These are phyloP conservation scores for Irena cyanogastra DNA, from an alignment of 2,113 vertebrate species.

Conservation along the genomic window DNA sequence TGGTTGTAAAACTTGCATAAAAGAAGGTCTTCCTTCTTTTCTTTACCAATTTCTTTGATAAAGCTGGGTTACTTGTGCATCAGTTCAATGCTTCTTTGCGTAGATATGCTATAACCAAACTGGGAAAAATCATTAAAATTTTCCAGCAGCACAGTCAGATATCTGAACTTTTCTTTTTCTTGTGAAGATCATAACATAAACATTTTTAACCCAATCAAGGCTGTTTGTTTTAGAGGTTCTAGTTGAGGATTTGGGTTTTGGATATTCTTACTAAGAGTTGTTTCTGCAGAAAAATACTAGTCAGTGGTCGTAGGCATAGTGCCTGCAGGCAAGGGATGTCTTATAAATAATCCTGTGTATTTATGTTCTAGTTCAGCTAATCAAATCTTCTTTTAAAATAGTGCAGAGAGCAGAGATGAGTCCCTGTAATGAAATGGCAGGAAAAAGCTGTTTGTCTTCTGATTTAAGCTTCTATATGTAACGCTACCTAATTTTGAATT, in stretches of 20 bases:
- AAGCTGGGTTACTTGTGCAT: not conserved
- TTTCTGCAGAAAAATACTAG: not conserved
- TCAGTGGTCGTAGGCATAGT: not conserved
- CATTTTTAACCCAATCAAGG: not conserved
- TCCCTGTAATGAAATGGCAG: not conserved
- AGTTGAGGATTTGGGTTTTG: not conserved
- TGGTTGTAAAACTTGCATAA: not conserved
- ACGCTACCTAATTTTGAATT: not conserved
- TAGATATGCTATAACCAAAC: not conserved
- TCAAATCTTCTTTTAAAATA: not conserved
- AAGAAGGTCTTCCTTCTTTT: too few relatives aligned
- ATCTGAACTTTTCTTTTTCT: not conserved
- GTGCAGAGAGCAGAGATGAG: not conserved
- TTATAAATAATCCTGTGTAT: not conserved
- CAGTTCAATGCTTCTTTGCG: not conserved
- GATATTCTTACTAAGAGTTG: not conserved
- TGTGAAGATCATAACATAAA: not conserved
- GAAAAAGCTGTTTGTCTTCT: not conserved
- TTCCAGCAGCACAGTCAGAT: not conserved
- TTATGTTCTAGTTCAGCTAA: not conserved
- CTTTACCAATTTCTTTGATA: not conserved
- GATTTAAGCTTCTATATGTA: not conserved
- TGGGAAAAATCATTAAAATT: not conserved
- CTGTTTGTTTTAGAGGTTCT: not conserved
- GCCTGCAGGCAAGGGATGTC: not conserved